Conservation (phyloP, 1,140 invertebrate species). For the Lepidurus apus region DNA sequence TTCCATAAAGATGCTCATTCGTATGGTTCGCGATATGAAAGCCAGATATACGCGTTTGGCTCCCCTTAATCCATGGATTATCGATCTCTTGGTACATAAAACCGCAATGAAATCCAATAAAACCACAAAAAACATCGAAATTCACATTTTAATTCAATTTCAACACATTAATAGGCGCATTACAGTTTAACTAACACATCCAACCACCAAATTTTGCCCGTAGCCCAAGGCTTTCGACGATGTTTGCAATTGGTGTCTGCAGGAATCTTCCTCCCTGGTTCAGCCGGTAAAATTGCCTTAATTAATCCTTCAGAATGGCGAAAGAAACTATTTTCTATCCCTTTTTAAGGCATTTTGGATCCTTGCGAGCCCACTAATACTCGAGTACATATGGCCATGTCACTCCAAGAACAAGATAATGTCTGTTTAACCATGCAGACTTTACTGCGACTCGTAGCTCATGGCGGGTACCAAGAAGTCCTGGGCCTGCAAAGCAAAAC, state of each 20-base stretch:
- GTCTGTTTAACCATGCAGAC: slow-evolving; percentile 89
- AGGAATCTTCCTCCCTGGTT: slow-evolving; percentile 92
- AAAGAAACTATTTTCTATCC: background rate
- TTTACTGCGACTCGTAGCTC: slow-evolving; percentile 76
- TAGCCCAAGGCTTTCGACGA: slow-evolving; percentile 81
- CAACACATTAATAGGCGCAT: slow-evolving; percentile 61
- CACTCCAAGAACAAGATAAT: slow-evolving; percentile 89
- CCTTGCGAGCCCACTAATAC: slow-evolving; percentile 86
- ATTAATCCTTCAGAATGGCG: background rate
- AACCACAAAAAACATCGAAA: slow-evolving; percentile 1
- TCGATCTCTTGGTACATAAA: slow-evolving; percentile 71
- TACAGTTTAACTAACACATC: slow-evolving; percentile 97
- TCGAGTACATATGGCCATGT: slow-evolving; percentile 83
- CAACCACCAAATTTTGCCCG: slow-evolving; percentile 79
- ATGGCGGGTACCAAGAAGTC: slow-evolving; percentile 87
- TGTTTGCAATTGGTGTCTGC: slow-evolving; percentile 84
- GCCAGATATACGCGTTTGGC: slow-evolving; percentile 83
- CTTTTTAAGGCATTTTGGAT: slow-evolving; percentile 51
- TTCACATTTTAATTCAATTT: background rate
- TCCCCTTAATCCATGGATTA: slow-evolving; percentile 90
- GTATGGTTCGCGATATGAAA: slow-evolving; percentile 82
- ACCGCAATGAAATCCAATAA: too few relatives aligned
- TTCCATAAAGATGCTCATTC: slow-evolving; percentile 90
- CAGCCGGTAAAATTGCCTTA: slow-evolving; percentile 59
- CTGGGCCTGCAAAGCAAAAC: slow-evolving; percentile 56